These are phyloP conservation scores for Meriones unguiculatus DNA, from an alignment of 2,113 vertebrate genomes.

Conservation along the genomic window DNA sequence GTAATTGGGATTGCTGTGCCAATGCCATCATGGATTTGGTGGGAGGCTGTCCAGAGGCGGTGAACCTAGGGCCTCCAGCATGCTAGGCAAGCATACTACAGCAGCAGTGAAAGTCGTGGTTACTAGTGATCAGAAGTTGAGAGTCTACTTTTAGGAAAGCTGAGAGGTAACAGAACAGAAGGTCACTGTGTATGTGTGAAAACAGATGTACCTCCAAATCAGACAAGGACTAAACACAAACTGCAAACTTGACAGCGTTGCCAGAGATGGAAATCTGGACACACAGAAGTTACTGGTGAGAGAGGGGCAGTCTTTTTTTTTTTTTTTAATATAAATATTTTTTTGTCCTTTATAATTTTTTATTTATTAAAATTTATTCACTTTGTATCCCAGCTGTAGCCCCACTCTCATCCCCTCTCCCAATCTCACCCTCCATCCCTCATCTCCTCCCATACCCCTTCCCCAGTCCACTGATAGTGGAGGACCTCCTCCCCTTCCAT, in stretches of 20 bases:
- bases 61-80: background rate
- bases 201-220: background rate
- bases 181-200: background rate
- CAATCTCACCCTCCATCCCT: too few relatives aligned
- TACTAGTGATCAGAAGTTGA: background rate
- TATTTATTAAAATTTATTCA: too few relatives aligned
- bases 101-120: background rate
- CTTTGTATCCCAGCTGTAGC: too few relatives aligned
- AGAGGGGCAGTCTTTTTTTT: background rate
- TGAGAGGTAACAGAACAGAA: background rate
- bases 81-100: background rate
- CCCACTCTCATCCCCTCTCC: too few relatives aligned
- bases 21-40: background rate
- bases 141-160: background rate
- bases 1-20: background rate
- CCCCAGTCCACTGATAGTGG: too few relatives aligned
- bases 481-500: too few relatives aligned
- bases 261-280: background rate
- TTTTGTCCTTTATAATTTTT: background rate
- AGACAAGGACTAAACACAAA: background rate
- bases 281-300: background rate
- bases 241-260: background rate
- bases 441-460: too few relatives aligned
- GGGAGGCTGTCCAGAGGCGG: background rate
- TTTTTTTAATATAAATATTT: too few relatives aligned